Base-by-base conservation (phyloP, 2,888 invertebrate genomes). In the Oscheius sp. region DNA sequence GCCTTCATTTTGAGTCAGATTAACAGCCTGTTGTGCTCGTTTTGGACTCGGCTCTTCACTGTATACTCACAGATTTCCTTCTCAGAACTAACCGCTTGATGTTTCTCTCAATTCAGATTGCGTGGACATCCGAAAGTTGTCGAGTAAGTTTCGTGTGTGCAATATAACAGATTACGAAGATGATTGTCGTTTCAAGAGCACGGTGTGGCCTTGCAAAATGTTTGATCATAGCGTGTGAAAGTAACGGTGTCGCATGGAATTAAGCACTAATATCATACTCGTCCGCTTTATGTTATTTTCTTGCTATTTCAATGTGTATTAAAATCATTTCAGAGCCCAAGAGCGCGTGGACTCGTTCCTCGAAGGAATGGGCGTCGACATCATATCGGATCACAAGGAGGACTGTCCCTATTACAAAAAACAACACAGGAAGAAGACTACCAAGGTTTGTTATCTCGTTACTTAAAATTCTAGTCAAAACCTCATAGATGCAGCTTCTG, bases 371-470 rank as follows among this genome's bases (percentile, higher is more conserved):
- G 84, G 82, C 47, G 75, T 83, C 7, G 83, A 85, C 58, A 76
- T 83, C 3, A 77, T 81, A 3, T 59, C 82, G 1, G 83, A 84
- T 57, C 86, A 86, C 75, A 82, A 82, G 55, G 81, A 82, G 21
- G 84, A 84, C 33, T 86, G 86, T 51, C 86, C 86, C 0, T 84
- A 84, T 59, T 76, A 81, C 35, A 74, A 73, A 35, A 70, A 70
- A 33, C 76, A 76, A 66, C 60, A 74, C 57, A 79, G 79, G 37
- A 62, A 75, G 32, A 73, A 80, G 37, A 55, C 78, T 10, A 42
- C 42, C 3, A 81, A 76, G 47, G 78, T 78, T 75, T 32, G 21
- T 21, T 21, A 2, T 65, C 32, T 37, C 21, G 11, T 9, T 60
- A 11, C n/a, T 32, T 60, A 13, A 5, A 51, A 32, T 33, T 66